Conservation (phyloP, 1,140 invertebrate genomes). For the Andricus grossulariae region DNA sequence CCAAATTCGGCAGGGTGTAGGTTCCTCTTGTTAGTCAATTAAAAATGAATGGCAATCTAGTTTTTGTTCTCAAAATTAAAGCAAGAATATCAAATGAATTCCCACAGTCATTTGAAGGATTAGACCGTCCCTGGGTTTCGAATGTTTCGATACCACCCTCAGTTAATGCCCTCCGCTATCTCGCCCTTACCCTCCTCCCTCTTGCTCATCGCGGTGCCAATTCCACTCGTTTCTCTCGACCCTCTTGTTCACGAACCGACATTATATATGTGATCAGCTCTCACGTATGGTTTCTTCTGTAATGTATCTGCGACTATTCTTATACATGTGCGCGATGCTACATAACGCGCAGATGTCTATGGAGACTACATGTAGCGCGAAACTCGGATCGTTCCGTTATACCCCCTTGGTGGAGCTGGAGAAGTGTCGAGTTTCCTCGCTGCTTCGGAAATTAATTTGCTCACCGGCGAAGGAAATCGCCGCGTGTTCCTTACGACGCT, state of each 20-base stretch:
- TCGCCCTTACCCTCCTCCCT: slow-evolving; percentile 35
- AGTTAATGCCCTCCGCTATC: slow-evolving; percentile 34
- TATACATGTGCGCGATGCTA: slow-evolving; percentile 16
- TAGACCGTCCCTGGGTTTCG: slow-evolving; percentile 3
- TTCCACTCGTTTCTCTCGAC: slow-evolving; percentile 28
- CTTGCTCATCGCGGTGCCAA: neutral
- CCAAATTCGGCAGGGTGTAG: too few species aligned
- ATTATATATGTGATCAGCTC: slow-evolving; percentile 40
- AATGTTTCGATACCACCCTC: slow-evolving; percentile 23
- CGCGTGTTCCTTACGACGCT: slow-evolving; percentile 52
- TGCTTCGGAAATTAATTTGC: slow-evolving; percentile 63
- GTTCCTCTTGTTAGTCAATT: too few species aligned
- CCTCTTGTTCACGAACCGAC: slow-evolving; percentile 21
- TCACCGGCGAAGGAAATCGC: slow-evolving; percentile 55
- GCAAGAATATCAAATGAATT: neutral
- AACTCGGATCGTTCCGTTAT: slow-evolving; percentile 47
- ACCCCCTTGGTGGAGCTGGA: slow-evolving; percentile 46
- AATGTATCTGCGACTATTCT: slow-evolving; percentile 48
- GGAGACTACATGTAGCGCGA: slow-evolving; percentile 48
- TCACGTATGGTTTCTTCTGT: slow-evolving; percentile 66
- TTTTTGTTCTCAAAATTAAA: neutral
- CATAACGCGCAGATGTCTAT: slow-evolving; percentile 49
- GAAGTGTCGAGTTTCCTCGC: slow-evolving; percentile 58
- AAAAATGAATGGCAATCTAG: too few species aligned
- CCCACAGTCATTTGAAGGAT: neutral